Base-by-base conservation (phyloP, 2,888 invertebrate species). In the Apotomis turbidana region DNA sequence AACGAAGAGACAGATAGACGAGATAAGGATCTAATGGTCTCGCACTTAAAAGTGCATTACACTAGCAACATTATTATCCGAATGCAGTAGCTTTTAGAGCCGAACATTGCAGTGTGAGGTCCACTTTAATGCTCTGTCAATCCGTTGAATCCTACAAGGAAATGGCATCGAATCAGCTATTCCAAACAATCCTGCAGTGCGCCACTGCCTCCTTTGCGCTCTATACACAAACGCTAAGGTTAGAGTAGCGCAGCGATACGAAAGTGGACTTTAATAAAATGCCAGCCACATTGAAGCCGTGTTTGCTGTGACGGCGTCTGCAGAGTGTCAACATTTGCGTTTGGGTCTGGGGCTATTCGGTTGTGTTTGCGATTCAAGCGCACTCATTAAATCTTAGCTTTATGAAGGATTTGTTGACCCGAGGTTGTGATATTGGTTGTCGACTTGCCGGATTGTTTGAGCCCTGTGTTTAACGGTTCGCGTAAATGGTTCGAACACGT, bases 241-340 rank as follows among this genome's bases (percentile, higher is more conserved):
- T 60, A 60, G 70, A 71, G 55, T 13, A 41, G 58, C 12, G 13
- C 59, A 38, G 64, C 1, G 15, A 55, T 27, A 68, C 44, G 54
- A 44, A 41, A 71, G 66, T 67, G 66, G 71, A 67, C 71, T 71
- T 67, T 61, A 71, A 67, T 71, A 71, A 71, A 71, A 71, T 64
- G 66, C 54, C 66, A 62, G 68, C 67, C 68, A 58, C 68, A 72
- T 58, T 60, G 60, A 58, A 74, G 67, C 51, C 58, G 61, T 74
- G 68, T 74, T 74, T 71, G 68, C 71, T 46, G 38, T 72, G 61
- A 74, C 71, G 67, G 54, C 75, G 76, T 74, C 67, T 74, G 75
- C 69, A 74, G 71, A 68, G 72, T 69, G 77, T 79, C 79, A 79
- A 79, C 77, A 78, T 79, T 79, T 78, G 75, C 75, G 38, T 59